A percentile compares a stretch with the other conserved stretches of the same genome.
Evolutionary conservation across 2,113 vertebrate genomes (phyloP).

Genomic region (Macaca mulatta): DNA sequence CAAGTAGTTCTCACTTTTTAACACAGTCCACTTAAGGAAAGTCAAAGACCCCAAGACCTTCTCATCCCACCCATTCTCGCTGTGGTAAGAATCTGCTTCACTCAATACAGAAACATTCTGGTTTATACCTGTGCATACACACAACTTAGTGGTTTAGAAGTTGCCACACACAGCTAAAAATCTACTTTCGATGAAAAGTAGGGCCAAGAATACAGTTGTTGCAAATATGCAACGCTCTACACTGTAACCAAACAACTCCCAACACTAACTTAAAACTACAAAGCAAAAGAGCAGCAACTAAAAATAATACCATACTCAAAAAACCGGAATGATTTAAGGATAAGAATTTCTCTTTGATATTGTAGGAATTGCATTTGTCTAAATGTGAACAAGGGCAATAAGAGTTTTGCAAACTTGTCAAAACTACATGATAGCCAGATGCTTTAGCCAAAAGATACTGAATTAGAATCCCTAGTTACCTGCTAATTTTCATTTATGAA

Average conservation of each 20-base stretch:
- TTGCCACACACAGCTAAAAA: neutral
- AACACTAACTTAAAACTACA: conserved; percentile 8
- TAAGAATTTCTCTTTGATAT: neutral
- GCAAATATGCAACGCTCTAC: neutral
- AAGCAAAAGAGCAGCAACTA: neutral
- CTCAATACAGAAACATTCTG: neutral
- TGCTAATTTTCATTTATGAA: neutral
- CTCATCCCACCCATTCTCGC: neutral
- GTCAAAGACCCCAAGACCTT: neutral
- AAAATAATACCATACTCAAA: neutral
- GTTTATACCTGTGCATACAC: neutral
- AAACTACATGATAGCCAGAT: neutral
- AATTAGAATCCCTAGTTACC: neutral
- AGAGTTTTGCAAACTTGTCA: neutral
- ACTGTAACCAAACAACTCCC: neutral
- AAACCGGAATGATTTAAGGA: neutral
- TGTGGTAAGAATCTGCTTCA: neutral
- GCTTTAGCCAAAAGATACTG: neutral
- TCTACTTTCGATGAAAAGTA: neutral
- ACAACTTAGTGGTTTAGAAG: neutral
- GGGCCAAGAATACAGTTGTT: neutral
- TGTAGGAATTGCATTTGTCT: neutral
- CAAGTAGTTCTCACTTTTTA: neutral
- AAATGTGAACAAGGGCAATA: neutral
- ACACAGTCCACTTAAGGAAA: neutral